These are phyloP conservation scores for Furnarius figulus DNA, from an alignment of 2,113 vertebrate species.

Conservation along the genomic window DNA sequence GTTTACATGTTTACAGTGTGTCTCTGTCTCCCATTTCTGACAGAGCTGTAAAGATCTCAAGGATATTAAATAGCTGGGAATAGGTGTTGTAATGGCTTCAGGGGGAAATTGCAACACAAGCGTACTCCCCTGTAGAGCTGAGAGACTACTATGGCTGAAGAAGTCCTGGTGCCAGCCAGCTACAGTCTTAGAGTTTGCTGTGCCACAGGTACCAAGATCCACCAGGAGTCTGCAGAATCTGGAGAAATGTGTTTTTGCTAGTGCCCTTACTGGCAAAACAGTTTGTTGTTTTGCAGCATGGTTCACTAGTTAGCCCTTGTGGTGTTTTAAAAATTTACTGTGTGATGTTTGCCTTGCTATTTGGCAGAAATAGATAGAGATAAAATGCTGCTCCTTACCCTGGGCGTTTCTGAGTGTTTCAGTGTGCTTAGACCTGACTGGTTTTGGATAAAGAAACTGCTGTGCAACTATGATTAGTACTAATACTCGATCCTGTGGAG, in stretches of 20 bases:
- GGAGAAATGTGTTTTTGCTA: not conserved
- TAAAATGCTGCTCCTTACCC: not conserved
- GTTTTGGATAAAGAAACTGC: not conserved
- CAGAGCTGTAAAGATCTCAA: not conserved
- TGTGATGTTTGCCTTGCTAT: not conserved
- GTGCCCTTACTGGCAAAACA: not conserved
- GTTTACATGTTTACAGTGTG: not conserved
- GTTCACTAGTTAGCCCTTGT: not conserved
- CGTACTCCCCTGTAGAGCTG: rapidly evolving
- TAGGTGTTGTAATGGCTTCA: not conserved
- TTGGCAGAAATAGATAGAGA: not conserved
- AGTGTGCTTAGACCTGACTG: not conserved
- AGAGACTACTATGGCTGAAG: not conserved
- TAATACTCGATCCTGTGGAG: not conserved
- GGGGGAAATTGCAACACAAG: not conserved
- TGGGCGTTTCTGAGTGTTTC: rapidly evolving
- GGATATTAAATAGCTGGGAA: not conserved
- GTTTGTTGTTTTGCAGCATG: not conserved
- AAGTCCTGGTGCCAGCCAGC: not conserved
- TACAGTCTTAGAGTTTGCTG: not conserved
- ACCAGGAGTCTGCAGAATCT: not conserved
- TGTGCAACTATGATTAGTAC: not conserved
- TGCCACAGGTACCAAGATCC: not conserved
- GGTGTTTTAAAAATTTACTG: not conserved
- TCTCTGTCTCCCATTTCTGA: not conserved